These are phyloP conservation scores for Rhagonycha lutea DNA, from an alignment of 2,888 invertebrate genomes.

Conservation along the genomic window DNA sequence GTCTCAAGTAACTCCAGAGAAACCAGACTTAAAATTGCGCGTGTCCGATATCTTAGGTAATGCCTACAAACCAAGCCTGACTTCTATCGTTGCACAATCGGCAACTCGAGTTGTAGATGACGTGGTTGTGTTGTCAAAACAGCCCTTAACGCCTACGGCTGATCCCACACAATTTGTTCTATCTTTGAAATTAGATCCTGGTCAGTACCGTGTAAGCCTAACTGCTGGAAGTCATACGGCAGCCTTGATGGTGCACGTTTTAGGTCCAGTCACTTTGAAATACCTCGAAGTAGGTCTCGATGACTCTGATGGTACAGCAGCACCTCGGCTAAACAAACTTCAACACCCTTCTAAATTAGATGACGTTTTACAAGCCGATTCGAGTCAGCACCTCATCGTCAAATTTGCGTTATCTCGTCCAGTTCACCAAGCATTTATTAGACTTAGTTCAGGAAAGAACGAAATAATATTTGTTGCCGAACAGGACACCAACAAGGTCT, in stretches of 20 bases:
- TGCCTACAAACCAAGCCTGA: slow-evolving; percentile 70
- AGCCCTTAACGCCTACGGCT: slow-evolving; percentile 59
- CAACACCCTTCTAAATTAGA: slow-evolving; percentile 72
- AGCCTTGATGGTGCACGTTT: slow-evolving; percentile 63
- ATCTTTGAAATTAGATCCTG: slow-evolving; percentile 82
- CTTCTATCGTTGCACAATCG: slow-evolving; percentile 72
- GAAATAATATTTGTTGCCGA: slow-evolving; percentile 96
- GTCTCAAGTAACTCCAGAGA: slow-evolving; percentile 74
- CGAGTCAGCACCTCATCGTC: slow-evolving; percentile 80
- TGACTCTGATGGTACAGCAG: slow-evolving; percentile 87
- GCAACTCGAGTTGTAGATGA: slow-evolving; percentile 75
- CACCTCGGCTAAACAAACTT: slow-evolving; percentile 76
- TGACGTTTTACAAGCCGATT: slow-evolving; percentile 79
- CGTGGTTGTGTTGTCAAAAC: slow-evolving; percentile 74
- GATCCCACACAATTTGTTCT: slow-evolving; percentile 74
- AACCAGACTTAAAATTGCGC: slow-evolving; percentile 72
- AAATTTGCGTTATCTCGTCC: slow-evolving; percentile 77
- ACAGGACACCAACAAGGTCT: slow-evolving; percentile 72
- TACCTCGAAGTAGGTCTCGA: slow-evolving; percentile 84
- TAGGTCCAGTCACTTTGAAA: slow-evolving; percentile 77
- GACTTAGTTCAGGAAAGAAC: slow-evolving; percentile 69
- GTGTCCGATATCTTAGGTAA: slow-evolving; percentile 78
- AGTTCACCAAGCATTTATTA: slow-evolving; percentile 87
- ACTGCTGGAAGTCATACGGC: slow-evolving; percentile 67
- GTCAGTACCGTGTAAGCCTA: slow-evolving; percentile 81